Evolutionary conservation across 2,113 vertebrate species (phyloP), one percentile per base, ranked within the genome.

Genomic region (Pelvicachromis taeniatus): DNA sequence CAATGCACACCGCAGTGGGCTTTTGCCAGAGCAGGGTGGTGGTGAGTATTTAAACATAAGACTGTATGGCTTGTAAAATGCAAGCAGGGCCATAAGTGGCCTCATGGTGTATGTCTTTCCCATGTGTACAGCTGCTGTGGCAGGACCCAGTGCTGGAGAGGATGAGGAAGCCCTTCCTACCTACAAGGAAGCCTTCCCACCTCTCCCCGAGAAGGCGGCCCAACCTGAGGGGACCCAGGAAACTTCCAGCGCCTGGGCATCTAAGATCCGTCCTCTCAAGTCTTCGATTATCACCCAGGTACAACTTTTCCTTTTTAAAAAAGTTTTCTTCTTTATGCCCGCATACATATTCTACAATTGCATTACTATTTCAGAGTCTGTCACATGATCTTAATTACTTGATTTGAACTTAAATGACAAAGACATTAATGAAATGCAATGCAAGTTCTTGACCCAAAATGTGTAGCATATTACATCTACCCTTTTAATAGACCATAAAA

Each of bases 241-340:
- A 87, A 96, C 97, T 17, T 77, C 96, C 78, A 98, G 97, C 65
- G 98, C 97, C 94, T 99, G 99, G 99, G 96, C 97, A 55, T 85
- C 91, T 4, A 99, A 98, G 95, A 98, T 99, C 87, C 97, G 97
- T 88, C 98, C 99, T 33, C 97, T 99, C 80, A 99, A 98, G 95
- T 98, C 99, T 80, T 99, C 99, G 14, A 94, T 99, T 91, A 99
- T 99, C 95, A 99, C 99, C 97, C 99, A 99, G 98, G 99, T 99
- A 95, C 17, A 88, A 73, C 23, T 23, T 65, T 3, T 2, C 10
- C 10, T 33, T 19, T 26, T 16, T 2, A 6, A 3, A 48, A 9
- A 35, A 7, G 12, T 48, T 48, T 48, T 48, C 45, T 48, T 48
- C 6, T 17, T 3, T 50, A 50, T 10, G 10, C 40, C 40, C 40